These are phyloP conservation scores for Mus spretus DNA, from an alignment of 2,797 vertebrate genomes.

Conservation along the genomic window DNA sequence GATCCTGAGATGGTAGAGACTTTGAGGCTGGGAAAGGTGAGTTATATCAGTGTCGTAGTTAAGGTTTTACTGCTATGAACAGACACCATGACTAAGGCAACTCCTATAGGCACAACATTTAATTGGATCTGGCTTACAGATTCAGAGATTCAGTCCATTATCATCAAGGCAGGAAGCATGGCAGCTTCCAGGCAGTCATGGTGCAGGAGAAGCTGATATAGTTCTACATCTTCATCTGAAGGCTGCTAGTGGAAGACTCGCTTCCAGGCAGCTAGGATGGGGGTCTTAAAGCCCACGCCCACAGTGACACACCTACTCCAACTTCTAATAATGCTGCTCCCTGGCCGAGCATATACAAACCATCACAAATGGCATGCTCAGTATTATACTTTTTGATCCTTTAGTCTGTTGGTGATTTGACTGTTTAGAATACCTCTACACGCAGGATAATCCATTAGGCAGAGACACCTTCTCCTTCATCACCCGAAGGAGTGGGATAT, in stretches of 20 bases:
- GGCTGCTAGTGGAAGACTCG: background rate
- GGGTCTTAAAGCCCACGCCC: background rate
- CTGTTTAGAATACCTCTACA: background rate
- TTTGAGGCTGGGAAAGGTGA: background rate
- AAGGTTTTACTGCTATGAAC: background rate
- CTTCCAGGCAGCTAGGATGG: background rate
- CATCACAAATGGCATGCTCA: background rate
- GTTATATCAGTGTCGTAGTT: background rate
- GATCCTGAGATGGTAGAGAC: background rate
- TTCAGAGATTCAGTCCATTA: background rate
- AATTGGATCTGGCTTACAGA: background rate
- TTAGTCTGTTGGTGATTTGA: background rate
- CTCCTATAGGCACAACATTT: background rate
- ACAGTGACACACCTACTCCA: background rate
- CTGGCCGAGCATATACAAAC: background rate
- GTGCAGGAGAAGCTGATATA: background rate
- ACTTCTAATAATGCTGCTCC: background rate
- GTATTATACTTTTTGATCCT: background rate
- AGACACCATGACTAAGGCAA: background rate
- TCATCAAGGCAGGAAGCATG: background rate
- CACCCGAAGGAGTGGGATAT: rapidly evolving
- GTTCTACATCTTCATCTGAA: background rate
- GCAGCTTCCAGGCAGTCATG: background rate
- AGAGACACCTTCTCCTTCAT: background rate
- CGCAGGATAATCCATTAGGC: background rate